phyloP scores from a whole-genome alignment of 2,797 vertebrate genomes.

The Echeneis naucrates region DNA sequence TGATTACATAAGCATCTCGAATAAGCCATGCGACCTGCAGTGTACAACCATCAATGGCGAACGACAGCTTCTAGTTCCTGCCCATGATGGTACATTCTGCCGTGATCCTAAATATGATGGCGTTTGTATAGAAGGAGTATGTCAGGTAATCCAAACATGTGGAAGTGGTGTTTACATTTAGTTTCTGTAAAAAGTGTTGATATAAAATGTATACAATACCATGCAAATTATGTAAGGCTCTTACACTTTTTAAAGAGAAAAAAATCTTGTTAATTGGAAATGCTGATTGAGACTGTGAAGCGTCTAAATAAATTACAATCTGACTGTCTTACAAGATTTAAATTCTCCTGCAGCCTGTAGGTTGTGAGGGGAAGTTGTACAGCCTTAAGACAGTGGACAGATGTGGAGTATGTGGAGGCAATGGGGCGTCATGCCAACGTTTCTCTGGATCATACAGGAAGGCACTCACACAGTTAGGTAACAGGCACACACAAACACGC shows the following conservation, averaged over 20 bases:
- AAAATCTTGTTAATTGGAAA: not conserved
- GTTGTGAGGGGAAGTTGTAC: slow-evolving; percentile 91
- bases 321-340: not conserved
- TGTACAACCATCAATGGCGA: slow-evolving; percentile 90
- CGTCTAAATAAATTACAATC: not conserved
- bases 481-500: slow-evolving; percentile 73
- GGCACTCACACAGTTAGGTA: slow-evolving; percentile 91
- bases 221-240: not conserved
- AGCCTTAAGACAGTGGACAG: slow-evolving; percentile 88
- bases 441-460: slow-evolving; percentile 91
- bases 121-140: slow-evolving; percentile 90
- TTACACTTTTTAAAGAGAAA: not conserved
- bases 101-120: slow-evolving; percentile 87
- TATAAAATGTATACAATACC: not conserved
- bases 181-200: not conserved
- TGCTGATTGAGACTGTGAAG: not conserved
- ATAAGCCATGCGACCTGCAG: slow-evolving; percentile 93
- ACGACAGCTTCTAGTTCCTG: slow-evolving; percentile 89
- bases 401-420: slow-evolving; percentile 91
- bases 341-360: slow-evolving; percentile 85
- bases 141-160: slow-evolving; percentile 85
- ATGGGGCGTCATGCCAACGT: slow-evolving; percentile 89
- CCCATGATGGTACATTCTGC: slow-evolving; percentile 92
- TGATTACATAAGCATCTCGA: slow-evolving; percentile 95
- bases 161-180: not conserved